phyloP scores from a whole-genome alignment of 2,113 vertebrate genomes.

The Butorides virescens region DNA sequence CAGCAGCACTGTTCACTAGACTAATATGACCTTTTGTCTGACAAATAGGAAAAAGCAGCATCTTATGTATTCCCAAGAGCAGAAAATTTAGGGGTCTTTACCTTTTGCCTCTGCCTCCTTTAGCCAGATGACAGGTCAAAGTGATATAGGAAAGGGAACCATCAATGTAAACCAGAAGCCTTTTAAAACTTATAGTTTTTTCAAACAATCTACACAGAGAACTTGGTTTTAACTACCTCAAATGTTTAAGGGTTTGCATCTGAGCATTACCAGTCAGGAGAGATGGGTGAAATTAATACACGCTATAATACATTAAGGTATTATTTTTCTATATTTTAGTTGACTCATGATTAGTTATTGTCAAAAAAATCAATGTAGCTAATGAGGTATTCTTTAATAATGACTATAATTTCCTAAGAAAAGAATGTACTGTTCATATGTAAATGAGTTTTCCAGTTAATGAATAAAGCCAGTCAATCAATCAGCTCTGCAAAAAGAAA shows the following conservation, averaged over 20 bases:
- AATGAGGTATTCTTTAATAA: slow-evolving; percentile 55
- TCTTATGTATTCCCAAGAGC: background rate
- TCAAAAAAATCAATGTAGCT: background rate
- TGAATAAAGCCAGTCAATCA: slow-evolving; percentile 33
- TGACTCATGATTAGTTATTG: slow-evolving; percentile 23
- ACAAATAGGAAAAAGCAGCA: background rate
- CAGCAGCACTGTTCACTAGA: background rate
- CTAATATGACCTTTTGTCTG: background rate
- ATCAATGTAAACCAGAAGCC: background rate
- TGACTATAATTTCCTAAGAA: slow-evolving; percentile 15
- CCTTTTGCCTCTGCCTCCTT: background rate
- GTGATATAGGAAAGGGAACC: background rate
- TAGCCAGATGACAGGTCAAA: background rate
- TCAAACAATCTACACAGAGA: background rate
- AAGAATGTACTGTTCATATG: slow-evolving; percentile 19
- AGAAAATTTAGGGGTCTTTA: background rate
- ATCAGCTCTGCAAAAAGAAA: background rate
- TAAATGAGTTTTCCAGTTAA: slow-evolving; percentile 2
- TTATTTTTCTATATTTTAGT: slow-evolving; percentile 42
- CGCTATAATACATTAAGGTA: background rate
- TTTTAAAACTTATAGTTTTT: background rate
- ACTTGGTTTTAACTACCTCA: background rate
- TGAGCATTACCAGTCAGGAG: background rate
- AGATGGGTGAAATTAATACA: background rate
- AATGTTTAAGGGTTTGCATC: background rate